These are phyloP conservation scores for Ennomos fuscantarius DNA, from an alignment of 2,888 invertebrate genomes.

Conservation along the genomic window DNA sequence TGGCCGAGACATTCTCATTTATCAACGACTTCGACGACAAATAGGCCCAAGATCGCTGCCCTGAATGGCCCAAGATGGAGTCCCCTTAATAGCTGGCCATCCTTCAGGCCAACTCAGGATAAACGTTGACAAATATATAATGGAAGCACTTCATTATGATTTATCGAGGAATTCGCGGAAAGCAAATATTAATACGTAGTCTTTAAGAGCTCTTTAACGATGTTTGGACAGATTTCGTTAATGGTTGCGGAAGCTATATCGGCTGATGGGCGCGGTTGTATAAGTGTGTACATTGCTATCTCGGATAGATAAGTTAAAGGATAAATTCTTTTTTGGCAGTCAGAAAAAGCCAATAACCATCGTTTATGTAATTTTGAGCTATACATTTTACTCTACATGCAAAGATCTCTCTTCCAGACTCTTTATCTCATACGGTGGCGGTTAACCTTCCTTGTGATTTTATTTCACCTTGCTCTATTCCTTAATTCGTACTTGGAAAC, in stretches of 20 bases:
- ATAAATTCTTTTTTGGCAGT: neutral
- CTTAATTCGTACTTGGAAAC: no score
- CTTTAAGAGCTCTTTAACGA: conserved; percentile 29
- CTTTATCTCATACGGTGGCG: no score
- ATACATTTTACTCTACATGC: no score
- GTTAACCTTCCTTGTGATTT: no score
- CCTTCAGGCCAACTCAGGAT: conserved; percentile 64
- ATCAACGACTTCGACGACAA: conserved; percentile 69
- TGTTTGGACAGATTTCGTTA: conserved; percentile 20
- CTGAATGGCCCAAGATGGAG: conserved; percentile 70
- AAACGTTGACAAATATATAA: conserved; percentile 78
- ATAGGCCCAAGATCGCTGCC: conserved; percentile 68
- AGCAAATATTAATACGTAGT: conserved; percentile 24
- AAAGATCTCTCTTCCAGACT: no score
- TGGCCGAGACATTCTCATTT: conserved; percentile 66
- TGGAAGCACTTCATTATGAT: conserved; percentile 67
- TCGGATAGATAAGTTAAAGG: neutral
- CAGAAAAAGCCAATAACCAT: no score
- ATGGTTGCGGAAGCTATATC: conserved; percentile 10
- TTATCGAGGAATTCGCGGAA: conserved; percentile 50
- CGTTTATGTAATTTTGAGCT: no score
- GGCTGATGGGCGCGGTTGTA: conserved; percentile 8
- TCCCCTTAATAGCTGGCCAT: conserved; percentile 71
- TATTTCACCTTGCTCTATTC: no score
- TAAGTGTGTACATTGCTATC: neutral